Base-by-base conservation (phyloP, 2,888 invertebrate species). In the Brachypterus glaber region DNA sequence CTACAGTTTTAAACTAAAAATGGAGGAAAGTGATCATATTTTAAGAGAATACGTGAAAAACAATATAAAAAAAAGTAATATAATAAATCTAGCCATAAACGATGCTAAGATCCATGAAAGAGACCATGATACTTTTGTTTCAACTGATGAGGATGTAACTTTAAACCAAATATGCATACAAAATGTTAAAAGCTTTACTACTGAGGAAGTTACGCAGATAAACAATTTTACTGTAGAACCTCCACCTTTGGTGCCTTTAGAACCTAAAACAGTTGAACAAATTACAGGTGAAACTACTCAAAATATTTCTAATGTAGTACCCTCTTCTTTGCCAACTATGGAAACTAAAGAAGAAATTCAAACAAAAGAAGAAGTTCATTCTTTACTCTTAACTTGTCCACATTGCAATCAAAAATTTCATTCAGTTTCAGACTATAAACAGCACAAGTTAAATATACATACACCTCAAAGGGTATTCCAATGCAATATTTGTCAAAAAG, bases 1-100 rank as follows among this genome's bases (percentile, higher is more conserved):
- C 27, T 63, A 63, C 47, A 57, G 59, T 21, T 68, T 68, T 40
- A 66, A 63, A 44, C 57, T 57, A 37, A 63, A 62, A 48, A 57
- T 66, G 30, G 63, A 64, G 51, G 46, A 55, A 25, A 60, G 59
- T 14, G 64, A 67, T 40, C 48, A 46, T 26, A 51, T 62, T 31
- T 50, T 68, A 18, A 54, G 59, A 14, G 53, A 55, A 32, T 55
- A 52, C 17, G 11, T 58, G 3, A 57, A 48, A n/a, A 42, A 30
- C 9, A 30, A 35, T 30, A 41, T 41, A 17, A 40, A 43, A 27
- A 46, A 50, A 18, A 47, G 51, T 40, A 55, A 59, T 46, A 57
- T 60, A 29, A 40, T 60, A 16, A 51, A 58, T 41, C 52, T 53
- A 36, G 57, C 57, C 15, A 45, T 58, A n/a, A 58, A 52, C 33